phyloP scores from a whole-genome alignment of 2,888 invertebrate genomes.

The Drosophila tripunctata region DNA sequence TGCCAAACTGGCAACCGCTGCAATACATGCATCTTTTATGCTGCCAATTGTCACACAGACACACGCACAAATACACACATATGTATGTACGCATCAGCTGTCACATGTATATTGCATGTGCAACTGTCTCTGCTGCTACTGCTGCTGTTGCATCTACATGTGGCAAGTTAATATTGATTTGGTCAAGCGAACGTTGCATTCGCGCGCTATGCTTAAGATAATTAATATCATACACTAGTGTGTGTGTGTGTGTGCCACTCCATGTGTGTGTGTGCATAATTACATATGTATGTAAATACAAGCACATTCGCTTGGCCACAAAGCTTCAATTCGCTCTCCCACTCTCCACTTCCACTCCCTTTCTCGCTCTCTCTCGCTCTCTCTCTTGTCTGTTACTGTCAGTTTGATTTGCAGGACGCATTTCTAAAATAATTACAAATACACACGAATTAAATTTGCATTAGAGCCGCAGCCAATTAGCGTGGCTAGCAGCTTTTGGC shows the following conservation, averaged over 20 bases:
- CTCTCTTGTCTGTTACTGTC: slow-evolving; percentile 17
- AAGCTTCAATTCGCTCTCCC: slow-evolving; percentile 11
- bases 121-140: slow-evolving; percentile 35
- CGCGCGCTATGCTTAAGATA: slow-evolving; percentile 60
- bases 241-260: slow-evolving; percentile 7
- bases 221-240: slow-evolving; percentile 53
- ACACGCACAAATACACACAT: slow-evolving; percentile 4
- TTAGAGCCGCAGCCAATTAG: slow-evolving; percentile 76
- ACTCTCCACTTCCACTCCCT: background rate
- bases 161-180: slow-evolving; percentile 75
- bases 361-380: background rate
- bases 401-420: slow-evolving; percentile 73
- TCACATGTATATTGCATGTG: slow-evolving; percentile 25
- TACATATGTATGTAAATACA: slow-evolving; percentile 31
- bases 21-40: slow-evolving; percentile 48
- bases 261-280: slow-evolving; percentile 16
- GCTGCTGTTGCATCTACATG: slow-evolving; percentile 19
- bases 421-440: slow-evolving; percentile 77
- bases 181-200: slow-evolving; percentile 64
- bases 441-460: slow-evolving; percentile 78
- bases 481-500: slow-evolving; percentile 36
- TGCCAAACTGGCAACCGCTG: slow-evolving; percentile 30
- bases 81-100: slow-evolving; percentile 20
- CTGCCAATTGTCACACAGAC: slow-evolving; percentile 23
- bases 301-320: slow-evolving; percentile 14